Conservation (phyloP, 2,797 vertebrate genomes). For the Gallinago nigripennis region DNA sequence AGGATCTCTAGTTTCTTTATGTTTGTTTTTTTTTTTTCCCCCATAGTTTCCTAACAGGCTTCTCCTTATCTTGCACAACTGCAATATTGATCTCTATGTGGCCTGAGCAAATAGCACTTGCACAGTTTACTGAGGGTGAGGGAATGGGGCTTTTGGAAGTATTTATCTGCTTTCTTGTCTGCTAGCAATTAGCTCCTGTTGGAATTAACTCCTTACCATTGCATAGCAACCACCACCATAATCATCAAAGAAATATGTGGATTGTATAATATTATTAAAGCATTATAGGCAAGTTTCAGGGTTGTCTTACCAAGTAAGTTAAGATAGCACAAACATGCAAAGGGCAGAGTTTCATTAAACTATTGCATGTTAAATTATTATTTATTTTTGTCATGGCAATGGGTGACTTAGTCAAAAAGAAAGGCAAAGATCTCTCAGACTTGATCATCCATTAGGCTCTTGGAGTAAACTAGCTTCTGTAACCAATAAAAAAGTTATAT, state of each 20-base stretch:
- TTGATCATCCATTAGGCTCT: not conserved
- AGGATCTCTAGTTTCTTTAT: not conserved
- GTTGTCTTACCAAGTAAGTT: not conserved
- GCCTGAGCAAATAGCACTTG: not conserved
- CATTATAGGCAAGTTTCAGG: not conserved
- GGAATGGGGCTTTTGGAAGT: not conserved
- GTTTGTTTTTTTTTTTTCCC: not conserved
- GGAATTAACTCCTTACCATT: not conserved
- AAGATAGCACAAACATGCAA: not conserved
- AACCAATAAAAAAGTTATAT: not conserved
- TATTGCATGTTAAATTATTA: not conserved
- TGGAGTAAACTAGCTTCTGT: not conserved
- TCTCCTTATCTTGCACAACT: not conserved
- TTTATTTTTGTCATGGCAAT: accelerated
- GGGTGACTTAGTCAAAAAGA: not conserved
- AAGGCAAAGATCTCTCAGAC: not conserved
- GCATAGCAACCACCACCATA: not conserved
- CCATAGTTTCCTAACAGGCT: not conserved
- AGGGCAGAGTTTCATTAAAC: not conserved
- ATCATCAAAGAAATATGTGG: not conserved
- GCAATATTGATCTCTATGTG: not conserved
- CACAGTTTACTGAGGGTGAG: not conserved
- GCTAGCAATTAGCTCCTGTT: not conserved
- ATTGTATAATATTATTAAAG: not conserved
- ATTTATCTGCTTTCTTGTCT: not conserved